These are phyloP conservation scores for Heliangelus exortis DNA, from an alignment of 2,797 vertebrate genomes.

Conservation along the genomic window DNA sequence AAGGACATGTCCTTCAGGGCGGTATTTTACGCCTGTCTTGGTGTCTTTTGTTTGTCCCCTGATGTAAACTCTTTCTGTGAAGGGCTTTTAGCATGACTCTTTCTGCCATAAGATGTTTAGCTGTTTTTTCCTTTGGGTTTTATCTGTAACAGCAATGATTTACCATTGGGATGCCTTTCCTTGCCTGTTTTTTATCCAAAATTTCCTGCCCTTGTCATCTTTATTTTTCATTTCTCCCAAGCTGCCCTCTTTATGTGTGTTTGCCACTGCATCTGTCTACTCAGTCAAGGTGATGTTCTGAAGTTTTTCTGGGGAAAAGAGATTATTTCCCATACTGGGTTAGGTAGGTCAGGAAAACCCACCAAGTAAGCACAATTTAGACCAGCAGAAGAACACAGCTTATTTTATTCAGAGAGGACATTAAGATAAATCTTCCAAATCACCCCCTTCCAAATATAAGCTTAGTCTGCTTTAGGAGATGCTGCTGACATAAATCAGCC, in stretches of 20 bases:
- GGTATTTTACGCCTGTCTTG: background rate
- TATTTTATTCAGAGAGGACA: slow-evolving; percentile 8
- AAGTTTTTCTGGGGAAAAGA: background rate
- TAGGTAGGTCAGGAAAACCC: background rate
- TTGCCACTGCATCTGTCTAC: background rate
- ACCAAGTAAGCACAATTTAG: background rate
- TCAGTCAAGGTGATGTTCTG: background rate
- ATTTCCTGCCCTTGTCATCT: background rate
- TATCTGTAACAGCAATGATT: slow-evolving; percentile 10
- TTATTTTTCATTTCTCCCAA: background rate
- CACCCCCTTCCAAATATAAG: background rate
- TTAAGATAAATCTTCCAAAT: slow-evolving; percentile 44
- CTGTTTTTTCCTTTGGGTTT: slow-evolving; percentile 22
- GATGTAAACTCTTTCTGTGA: background rate
- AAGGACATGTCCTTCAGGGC: background rate
- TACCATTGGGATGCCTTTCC: background rate
- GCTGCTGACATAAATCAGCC: slow-evolving; percentile 12
- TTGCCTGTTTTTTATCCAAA: background rate
- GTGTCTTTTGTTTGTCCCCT: slow-evolving; percentile 1
- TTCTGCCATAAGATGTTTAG: background rate
- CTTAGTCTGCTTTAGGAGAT: background rate
- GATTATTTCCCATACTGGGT: slow-evolving; percentile 4
- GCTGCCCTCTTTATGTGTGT: background rate
- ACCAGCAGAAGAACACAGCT: background rate
- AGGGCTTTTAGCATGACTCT: slow-evolving; percentile 27